phyloP scores from a whole-genome alignment of 2,113 vertebrate species.

The Ceuthmochares aereus region DNA sequence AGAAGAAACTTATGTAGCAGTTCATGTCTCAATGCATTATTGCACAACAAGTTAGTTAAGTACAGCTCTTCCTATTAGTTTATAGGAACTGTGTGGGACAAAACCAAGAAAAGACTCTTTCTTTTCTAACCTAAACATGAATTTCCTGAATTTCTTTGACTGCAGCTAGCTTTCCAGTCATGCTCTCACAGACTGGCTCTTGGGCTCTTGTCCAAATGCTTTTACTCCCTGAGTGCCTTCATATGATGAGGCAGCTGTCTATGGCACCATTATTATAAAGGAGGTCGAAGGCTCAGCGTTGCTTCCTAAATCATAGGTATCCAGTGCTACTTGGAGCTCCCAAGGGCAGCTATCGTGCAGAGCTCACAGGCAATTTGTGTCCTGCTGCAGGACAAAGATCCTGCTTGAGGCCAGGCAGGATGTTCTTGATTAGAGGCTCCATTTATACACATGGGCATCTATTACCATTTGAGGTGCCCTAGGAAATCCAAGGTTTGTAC shows the following conservation, averaged over 20 bases:
- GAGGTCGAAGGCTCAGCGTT: neutral
- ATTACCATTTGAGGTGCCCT: neutral
- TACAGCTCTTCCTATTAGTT: neutral
- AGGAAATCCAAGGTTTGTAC: neutral
- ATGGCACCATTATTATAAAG: neutral
- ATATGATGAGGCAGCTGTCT: neutral
- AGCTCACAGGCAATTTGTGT: neutral
- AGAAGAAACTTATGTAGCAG: neutral
- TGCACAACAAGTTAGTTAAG: neutral
- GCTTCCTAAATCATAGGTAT: neutral
- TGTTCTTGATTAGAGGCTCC: neutral
- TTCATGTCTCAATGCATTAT: neutral
- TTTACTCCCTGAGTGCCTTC: neutral
- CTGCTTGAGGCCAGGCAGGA: neutral
- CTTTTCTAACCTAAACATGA: neutral
- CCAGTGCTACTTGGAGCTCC: neutral
- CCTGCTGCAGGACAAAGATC: neutral
- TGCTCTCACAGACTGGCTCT: neutral
- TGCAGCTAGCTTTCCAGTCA: neutral
- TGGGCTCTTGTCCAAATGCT: neutral
- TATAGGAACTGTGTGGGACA: neutral
- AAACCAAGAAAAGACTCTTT: neutral
- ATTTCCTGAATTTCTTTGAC: conserved; percentile 15
- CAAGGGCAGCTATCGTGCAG: neutral
- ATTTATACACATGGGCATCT: neutral